phyloP scores from a whole-genome alignment of 2,888 invertebrate species.

The Itoplectis maculator region DNA sequence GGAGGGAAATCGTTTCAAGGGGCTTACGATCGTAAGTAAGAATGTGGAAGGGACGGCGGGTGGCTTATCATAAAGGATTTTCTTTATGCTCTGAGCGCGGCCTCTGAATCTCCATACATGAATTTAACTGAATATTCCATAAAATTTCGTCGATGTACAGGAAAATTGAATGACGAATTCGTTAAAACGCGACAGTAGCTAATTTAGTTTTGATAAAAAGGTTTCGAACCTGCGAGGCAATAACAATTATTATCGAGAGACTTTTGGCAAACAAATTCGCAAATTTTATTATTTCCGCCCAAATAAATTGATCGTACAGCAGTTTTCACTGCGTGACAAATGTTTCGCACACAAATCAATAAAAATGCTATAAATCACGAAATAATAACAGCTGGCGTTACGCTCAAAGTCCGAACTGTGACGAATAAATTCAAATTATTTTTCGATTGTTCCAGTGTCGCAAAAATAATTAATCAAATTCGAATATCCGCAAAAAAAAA shows the following conservation, averaged over 20 bases:
- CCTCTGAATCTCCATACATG: constrained; percentile 45
- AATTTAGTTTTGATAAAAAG: background rate
- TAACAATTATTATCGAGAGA: too few species aligned
- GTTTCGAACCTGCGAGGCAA: background rate
- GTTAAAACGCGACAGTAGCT: background rate
- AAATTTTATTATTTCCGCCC: too few species aligned
- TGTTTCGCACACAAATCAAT: too few species aligned
- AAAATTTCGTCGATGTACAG: constrained; percentile 37
- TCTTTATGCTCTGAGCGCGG: constrained; percentile 27
- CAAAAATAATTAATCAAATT: background rate
- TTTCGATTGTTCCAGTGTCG: background rate
- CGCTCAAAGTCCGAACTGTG: too few species aligned
- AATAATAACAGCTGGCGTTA: background rate
- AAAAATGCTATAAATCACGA: too few species aligned
- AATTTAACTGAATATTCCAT: constrained; percentile 58
- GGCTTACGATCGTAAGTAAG: constrained; percentile 35
- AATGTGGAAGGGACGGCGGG: constrained; percentile 43
- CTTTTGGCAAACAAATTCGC: too few species aligned
- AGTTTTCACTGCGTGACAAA: too few species aligned
- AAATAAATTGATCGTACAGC: too few species aligned
- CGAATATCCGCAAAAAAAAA: background rate
- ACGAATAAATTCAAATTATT: too few species aligned
- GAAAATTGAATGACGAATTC: constrained; percentile 41
- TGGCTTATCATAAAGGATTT: constrained; percentile 57
- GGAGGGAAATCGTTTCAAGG: constrained; percentile 41